Conservation (phyloP, 2,113 vertebrate genomes). For the Cercopithecus mona region DNA sequence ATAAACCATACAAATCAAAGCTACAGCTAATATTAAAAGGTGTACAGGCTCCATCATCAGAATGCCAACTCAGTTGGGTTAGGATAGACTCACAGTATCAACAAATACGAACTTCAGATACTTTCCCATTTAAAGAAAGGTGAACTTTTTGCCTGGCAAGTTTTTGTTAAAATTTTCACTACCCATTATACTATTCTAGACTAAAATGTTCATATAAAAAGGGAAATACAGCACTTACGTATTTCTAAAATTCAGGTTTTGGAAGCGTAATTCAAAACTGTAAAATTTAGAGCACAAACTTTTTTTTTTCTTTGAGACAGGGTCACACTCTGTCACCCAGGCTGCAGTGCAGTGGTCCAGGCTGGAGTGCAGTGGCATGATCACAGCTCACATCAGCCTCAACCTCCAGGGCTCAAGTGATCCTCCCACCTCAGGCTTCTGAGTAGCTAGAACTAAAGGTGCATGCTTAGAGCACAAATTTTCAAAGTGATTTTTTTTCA, state of each 20-base stretch:
- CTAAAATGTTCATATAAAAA: slow-evolving; percentile 15
- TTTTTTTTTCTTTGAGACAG: not conserved
- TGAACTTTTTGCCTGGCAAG: not conserved
- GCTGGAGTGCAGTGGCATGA: too few relatives aligned
- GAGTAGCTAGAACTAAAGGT: too few relatives aligned
- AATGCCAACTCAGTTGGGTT: not conserved
- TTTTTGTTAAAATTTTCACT: slow-evolving; percentile 28
- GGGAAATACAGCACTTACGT: not conserved
- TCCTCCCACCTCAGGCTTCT: too few relatives aligned
- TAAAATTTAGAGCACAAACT: not conserved
- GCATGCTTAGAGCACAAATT: not conserved
- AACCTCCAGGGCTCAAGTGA: too few relatives aligned
- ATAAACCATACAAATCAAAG: not conserved
- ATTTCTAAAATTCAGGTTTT: not conserved
- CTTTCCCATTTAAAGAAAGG: not conserved
- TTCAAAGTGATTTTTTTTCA: slow-evolving; percentile 14
- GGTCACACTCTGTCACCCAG: too few relatives aligned
- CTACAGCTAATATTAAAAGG: not conserved
- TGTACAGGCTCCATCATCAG: not conserved
- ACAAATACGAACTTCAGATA: not conserved
- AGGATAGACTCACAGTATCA: not conserved
- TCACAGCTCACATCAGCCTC: too few relatives aligned
- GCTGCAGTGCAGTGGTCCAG: too few relatives aligned
- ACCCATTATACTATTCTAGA: not conserved
- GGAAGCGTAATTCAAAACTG: not conserved